Evolutionary conservation across 1,140 invertebrate species (phyloP), one percentile per base, ranked within the genome.

Genomic region (Brachionus asplanchnoidis): DNA sequence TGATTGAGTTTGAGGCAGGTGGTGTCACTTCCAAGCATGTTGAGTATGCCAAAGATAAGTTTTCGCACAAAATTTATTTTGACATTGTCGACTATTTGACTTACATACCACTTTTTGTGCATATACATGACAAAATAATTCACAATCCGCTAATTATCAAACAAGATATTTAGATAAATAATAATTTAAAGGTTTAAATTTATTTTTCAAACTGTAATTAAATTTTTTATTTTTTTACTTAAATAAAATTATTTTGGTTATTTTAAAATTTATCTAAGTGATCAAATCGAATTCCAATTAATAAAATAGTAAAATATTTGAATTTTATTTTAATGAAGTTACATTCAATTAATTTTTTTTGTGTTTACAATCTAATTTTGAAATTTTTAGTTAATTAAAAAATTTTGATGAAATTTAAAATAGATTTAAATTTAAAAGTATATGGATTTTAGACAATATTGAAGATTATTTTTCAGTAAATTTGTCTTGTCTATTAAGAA

Each of bases 101-200:
- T 46, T 82, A 82, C 44, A 68, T 82, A 65, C 79, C 79, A 7
- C 42, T 82, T 40, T 82, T 82, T 68, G 79, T 82, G 20, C 42
- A 65, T 40, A 82, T 82, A 28, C 79, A 82, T 32, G 79, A 82
- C 40, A 82, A 82, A 60, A 82, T 82, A n/a, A 65, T 82, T 12
- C 20, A 14, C 8, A 60, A 82, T 23, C 79, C 79, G 12, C 42
- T 82, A 17, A 82, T 65, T 14, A 65, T 68, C 7, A 68, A 82
- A 65, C 20, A 82, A 26, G 65, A 82, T 65, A 82, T 82, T 82
- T 82, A 40, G 56, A 56, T 44, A 3, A 53, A 40, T 26, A 44
- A 36, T 32, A 40, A 65, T 60, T 9, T 65, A 42, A 40, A 20
- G 0, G 44, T 82, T 68, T 11, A 17, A 20, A 40, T 17, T 26